Conservation (phyloP, 2,797 vertebrate species). For the Mormyrus proboscirostris region DNA sequence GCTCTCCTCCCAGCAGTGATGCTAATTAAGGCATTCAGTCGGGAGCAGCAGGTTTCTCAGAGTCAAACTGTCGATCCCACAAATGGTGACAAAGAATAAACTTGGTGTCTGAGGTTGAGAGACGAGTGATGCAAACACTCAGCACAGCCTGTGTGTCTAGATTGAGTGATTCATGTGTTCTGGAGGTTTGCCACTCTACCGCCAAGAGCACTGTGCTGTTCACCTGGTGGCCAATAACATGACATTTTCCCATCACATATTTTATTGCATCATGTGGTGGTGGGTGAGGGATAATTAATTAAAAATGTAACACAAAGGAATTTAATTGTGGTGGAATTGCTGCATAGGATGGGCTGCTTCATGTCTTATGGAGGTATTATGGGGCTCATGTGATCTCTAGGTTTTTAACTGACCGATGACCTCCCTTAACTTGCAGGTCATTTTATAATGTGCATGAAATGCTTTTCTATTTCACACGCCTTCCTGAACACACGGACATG, state of each 20-base stretch:
- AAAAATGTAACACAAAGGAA: neutral
- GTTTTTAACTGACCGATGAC: neutral
- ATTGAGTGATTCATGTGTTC: neutral
- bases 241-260: neutral
- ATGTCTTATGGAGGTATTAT: neutral
- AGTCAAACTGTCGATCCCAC: constrained; percentile 55
- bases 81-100: constrained; percentile 60
- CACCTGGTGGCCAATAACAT: constrained; percentile 48
- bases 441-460: neutral
- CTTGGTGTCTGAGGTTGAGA: constrained; percentile 33
- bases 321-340: neutral
- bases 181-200: constrained; percentile 62
- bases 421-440: neutral
- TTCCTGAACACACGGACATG: neutral
- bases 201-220: constrained; percentile 57
- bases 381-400: neutral
- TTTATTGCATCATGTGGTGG: neutral
- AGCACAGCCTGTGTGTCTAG: neutral
- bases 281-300: neutral
- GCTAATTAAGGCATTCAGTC: constrained; percentile 42
- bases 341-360: neutral
- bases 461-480: neutral
- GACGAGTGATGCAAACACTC: neutral
- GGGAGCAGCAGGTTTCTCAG: constrained; percentile 62
- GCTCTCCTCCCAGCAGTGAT: neutral